Base-by-base conservation (phyloP, 2,797 vertebrate genomes). In the Gallinago nigripennis region DNA sequence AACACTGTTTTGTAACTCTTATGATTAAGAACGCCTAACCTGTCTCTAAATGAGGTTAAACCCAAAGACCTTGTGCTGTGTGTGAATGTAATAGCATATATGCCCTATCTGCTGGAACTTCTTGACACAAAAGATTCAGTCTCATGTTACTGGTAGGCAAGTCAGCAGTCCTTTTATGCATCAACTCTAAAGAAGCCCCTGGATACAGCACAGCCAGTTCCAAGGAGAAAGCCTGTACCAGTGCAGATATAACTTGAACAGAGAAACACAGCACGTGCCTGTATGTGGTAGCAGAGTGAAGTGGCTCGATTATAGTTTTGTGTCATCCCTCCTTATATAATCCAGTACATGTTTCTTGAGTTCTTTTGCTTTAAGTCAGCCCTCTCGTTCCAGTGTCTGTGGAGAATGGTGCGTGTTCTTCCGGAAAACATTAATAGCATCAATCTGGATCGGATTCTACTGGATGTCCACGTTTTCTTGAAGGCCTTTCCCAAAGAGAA, bases 391-490 rank as follows among this genome's bases (percentile, higher is more conserved):
- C 96, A 99, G 99, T 99, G 99, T 98, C 98, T 99, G 81, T 99
- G 99, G 99, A 98, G 99, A 96, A 98, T 99, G 98, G 99, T 99
- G 97, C 98, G 99, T 45, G 98, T 99, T 35, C 98, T 99, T 69
- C 99, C 99, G 0, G 98, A 99, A 94, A 99, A 98, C 81, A 99
- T 99, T 94, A 98, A 99, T 93, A 99, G 92, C 96, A 98, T 99
- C 96, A 99, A 99, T 94, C 97, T 99, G 95, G 99, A 99, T 95
- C 98, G 99, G 46, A 99, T 99, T 96, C 97, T 99, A 17, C 97
- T 99, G 90, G 99, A 99, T 39, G 98, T 99, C 65, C 99, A 99
- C 96, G 99, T 99, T 96, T 99, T 99, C 96, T 99, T 99, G 99
- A 99, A 99, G 94, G 98, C 99, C 86, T 99, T 99, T 92, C 99